Base-by-base conservation (phyloP, 92 coral and sea anemone genomes). In the Palythoa caribaeorum region DNA sequence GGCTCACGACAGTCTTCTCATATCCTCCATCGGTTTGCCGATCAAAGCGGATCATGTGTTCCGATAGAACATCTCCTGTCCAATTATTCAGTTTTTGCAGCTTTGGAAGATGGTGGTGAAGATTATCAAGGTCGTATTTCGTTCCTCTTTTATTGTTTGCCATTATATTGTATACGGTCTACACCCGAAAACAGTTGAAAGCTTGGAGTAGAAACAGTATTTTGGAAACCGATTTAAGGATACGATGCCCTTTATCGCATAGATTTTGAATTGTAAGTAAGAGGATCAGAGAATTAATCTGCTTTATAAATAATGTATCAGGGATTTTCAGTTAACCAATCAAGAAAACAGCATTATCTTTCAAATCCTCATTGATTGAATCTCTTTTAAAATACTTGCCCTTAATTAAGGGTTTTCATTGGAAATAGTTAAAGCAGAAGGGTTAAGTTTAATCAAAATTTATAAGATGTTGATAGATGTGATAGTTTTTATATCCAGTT, bases 11-110 rank as follows among this genome's bases (percentile, higher is more conserved):
- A 17, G 83, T 57, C 1, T 1, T 21, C 21, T 78, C 70, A 63
- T 5, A 53, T 12, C 3, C 36, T 38, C 35, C 51, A 5, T 78
- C 71, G 16, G 28, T 78, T 57, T 78, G 47, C 53, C 55, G 83
- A 78, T 78, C 83, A 38, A 78, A 78, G 8, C 53, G 53, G 48
- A 78, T 78, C 69, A 78, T 54, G 15, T 78, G 83, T 55, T 57
- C 70, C 35, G 53, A 78, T 1, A 78, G 50, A 35, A 16, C 83
- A 17, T 48, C 83, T 78, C 83, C 83, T 19, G 83, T 78, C 83
- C 83, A 78, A 15, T 51, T 14, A 63, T 78, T 78, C 50, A 78
- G 48, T 78, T 78, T 78, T 36, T 78, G 70, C 50, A 78, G 37
- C 50, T 78, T 54, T 16, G 83, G 83, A 57, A 78, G 83, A 12